These are phyloP conservation scores for Cinclus mexicanus DNA, from an alignment of 2,113 vertebrate species.

Conservation along the genomic window DNA sequence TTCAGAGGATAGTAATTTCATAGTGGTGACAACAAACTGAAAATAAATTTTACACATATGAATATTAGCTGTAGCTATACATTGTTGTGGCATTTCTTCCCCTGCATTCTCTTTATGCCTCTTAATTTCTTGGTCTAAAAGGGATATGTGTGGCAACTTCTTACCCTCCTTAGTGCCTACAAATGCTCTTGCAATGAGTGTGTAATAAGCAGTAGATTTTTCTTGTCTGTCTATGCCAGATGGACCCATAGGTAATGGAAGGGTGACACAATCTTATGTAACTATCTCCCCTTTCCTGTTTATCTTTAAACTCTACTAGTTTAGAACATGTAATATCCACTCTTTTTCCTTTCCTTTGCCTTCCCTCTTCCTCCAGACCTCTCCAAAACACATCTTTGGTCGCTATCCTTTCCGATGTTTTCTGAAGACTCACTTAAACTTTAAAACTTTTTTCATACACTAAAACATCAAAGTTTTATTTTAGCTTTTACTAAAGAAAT, in stretches of 20 bases:
- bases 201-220: not conserved
- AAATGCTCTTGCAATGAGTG: not conserved
- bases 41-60: not conserved
- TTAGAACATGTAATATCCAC: not conserved
- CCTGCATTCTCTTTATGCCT: not conserved
- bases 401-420: not conserved
- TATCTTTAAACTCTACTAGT: not conserved
- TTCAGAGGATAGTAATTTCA: not conserved
- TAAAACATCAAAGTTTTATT: not conserved
- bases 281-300: not conserved
- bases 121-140: not conserved
- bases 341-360: not conserved
- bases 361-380: not conserved
- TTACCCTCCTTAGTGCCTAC: not conserved
- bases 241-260: accelerated
- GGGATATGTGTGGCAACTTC: not conserved
- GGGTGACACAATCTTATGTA: not conserved
- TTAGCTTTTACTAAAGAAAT: not conserved
- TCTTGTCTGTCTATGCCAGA: not conserved
- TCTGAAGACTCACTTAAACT: not conserved
- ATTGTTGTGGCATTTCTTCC: not conserved
- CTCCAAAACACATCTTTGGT: not conserved
- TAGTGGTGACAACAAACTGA: not conserved
- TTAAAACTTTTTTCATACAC: not conserved
- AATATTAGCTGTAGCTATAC: not conserved